Evolutionary conservation across 2,888 invertebrate species (phyloP).

Genomic region (Sylvicola cinctus): DNA sequence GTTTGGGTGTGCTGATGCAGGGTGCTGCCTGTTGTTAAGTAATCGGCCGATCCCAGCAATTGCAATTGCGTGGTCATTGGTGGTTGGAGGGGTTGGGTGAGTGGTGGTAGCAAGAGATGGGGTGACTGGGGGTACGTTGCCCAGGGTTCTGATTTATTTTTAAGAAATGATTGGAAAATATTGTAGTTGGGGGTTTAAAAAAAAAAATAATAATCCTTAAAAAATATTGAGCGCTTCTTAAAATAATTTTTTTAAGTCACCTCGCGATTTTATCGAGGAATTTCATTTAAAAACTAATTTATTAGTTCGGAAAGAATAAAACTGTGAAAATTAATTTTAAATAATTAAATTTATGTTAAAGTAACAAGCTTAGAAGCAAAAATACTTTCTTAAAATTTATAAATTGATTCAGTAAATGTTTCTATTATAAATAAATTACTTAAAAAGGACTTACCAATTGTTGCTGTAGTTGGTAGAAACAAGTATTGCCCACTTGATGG

Average conservation of each 20-base stretch:
- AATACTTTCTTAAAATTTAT: too few relatives aligned
- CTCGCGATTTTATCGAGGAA: too few relatives aligned
- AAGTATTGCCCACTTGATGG: slow-evolving; percentile 66
- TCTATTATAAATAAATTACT: not conserved
- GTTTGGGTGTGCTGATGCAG: slow-evolving; percentile 43
- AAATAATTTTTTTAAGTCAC: too few relatives aligned
- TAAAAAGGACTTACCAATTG: slow-evolving; percentile 26
- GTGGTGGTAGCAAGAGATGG: slow-evolving; percentile 9
- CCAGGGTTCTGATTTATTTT: slow-evolving; percentile 36
- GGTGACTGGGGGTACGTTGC: slow-evolving; percentile 33
- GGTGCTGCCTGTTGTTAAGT: slow-evolving; percentile 36
- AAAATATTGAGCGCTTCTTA: too few relatives aligned
- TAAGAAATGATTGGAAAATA: slow-evolving; percentile 1
- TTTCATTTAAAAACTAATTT: too few relatives aligned
- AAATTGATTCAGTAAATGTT: not conserved
- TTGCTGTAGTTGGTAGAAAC: slow-evolving; percentile 44
- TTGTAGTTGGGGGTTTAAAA: slow-evolving; percentile 3
- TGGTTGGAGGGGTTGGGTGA: slow-evolving; percentile 17
- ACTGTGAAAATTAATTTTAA: too few relatives aligned
- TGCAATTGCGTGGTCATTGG: slow-evolving; percentile 39
- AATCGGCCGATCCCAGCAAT: slow-evolving; percentile 33
- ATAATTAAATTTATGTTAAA: too few relatives aligned
- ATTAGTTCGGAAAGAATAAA: too few relatives aligned
- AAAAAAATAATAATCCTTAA: slow-evolving; percentile 1
- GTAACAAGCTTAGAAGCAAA: too few relatives aligned